A percentile compares a stretch with the other conserved stretches of the same genome.
Conservation (phyloP, 1,140 invertebrate species). For the Chrysomallon squamiferum region DNA sequence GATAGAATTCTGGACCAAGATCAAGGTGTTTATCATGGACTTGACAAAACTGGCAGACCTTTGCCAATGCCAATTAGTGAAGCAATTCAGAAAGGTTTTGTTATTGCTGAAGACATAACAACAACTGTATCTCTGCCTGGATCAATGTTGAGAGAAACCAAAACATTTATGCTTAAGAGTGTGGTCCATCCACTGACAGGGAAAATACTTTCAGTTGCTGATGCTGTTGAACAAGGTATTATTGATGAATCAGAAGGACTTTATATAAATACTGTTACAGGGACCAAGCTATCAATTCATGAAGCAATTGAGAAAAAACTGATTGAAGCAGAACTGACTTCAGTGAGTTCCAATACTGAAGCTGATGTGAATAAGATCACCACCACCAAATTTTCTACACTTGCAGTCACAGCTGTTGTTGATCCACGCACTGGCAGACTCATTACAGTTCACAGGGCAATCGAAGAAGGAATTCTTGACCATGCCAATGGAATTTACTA, state of each 20-base stretch:
- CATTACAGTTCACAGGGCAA: constrained; percentile 82
- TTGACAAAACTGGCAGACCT: constrained; percentile 37
- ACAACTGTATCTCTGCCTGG: constrained; percentile 17
- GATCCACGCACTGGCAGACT: constrained; percentile 83
- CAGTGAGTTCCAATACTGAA: constrained; percentile 48
- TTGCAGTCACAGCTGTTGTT: constrained; percentile 78
- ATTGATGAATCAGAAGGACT: constrained; percentile 81
- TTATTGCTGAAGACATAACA: constrained; percentile 51
- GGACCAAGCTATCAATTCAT: constrained; percentile 78
- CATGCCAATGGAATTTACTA: constrained; percentile 71
- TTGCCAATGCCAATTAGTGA: constrained; percentile 76
- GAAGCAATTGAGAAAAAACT: constrained; percentile 75
- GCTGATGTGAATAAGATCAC: constrained; percentile 53
- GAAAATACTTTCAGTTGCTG: constrained; percentile 74
- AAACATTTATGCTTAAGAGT: constrained; percentile 64
- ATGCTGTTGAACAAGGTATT: constrained; percentile 80
- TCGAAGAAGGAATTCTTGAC: constrained; percentile 86
- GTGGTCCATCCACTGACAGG: constrained; percentile 73
- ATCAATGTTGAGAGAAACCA: constrained; percentile 53
- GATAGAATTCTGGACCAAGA: constrained; percentile 84
- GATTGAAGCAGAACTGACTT: constrained; percentile 76
- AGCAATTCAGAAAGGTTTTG: constrained; percentile 72
- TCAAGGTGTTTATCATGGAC: constrained; percentile 68
- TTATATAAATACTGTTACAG: constrained; percentile 80
- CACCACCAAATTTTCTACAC: constrained; percentile 84